A percentile compares a stretch with the other conserved stretches of the same genome.
phyloP scores from a whole-genome alignment of 2,113 vertebrate genomes.

The Lophochroa leadbeateri region DNA sequence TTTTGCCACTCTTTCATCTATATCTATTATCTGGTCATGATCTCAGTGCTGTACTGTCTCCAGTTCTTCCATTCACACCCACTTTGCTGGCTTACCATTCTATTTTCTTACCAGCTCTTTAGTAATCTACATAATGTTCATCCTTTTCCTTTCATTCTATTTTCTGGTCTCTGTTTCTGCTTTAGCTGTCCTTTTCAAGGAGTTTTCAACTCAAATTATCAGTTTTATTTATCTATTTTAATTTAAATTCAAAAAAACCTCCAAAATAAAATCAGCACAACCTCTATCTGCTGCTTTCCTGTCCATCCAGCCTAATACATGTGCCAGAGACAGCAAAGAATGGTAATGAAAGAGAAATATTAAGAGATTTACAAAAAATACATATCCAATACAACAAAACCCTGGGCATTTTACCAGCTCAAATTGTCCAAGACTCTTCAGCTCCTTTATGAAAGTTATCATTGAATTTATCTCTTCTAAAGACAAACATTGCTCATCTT shows the following conservation, averaged over 20 bases:
- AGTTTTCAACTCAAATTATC: not conserved
- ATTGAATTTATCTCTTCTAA: conserved; percentile 80
- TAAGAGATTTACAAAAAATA: not conserved
- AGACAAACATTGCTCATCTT: conserved; percentile 74
- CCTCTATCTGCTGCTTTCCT: not conserved
- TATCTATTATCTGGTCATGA: not conserved
- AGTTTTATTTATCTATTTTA: not conserved
- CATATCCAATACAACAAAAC: not conserved
- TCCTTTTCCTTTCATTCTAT: not conserved
- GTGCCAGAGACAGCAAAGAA: not conserved
- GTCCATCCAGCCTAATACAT: not conserved
- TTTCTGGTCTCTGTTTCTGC: not conserved
- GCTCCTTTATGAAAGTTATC: conserved; percentile 81
- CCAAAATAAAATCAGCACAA: not conserved
- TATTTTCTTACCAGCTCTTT: not conserved
- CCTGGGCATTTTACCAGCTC: conserved; percentile 80
- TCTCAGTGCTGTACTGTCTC: not conserved
- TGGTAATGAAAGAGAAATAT: not conserved
- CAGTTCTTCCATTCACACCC: not conserved
- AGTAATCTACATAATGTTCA: not conserved
- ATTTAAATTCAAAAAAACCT: not conserved
- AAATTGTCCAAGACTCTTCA: conserved; percentile 83
- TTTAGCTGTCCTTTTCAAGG: not conserved
- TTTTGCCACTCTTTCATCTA: not conserved
- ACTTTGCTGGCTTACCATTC: not conserved